Evolutionary conservation across 2,888 invertebrate genomes (phyloP), one percentile per base, ranked within the genome.

Genomic region (Gari tellinella): DNA sequence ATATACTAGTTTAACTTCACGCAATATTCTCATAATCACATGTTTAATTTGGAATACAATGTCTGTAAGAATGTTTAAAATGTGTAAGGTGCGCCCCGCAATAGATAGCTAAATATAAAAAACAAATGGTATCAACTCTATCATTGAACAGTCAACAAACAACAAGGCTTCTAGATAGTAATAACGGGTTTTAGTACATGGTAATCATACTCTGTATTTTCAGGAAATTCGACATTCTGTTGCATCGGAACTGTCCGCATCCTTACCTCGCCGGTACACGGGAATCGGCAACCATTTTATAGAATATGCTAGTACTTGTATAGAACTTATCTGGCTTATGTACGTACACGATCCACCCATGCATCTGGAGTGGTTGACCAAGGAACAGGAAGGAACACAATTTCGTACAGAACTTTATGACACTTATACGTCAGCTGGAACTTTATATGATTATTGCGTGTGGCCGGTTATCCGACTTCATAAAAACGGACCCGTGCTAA

Each of bases 301-400:
- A n/a, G 49, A 56, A 12, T 79, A 74, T 38, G 72, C 79, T 12
- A 66, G 66, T 17, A 68, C 56, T 31, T 74, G 72, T 57, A 74
- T 74, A 56, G 79, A 72, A 45, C 41, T 79, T 4, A 72, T 72
- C 25, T 79, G 79, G 79, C 37, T 79, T n/a, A 79, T 79, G 79
- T 74, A 72, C 55, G 79, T 74, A 5, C 79, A 79, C 25, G 79
- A 79, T 45, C 74, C 79, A 5, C 79, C 74, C 1, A 74, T 79
- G 79, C 65, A 72, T 49, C 68, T 79, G 26, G 79, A 79, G 21
- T 74, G 74, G 74, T 40, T 74, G 37, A 74, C 74, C 1, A 72
- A 68, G 49, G 79, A 74, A 14, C 72, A 79, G 37, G 79, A 79
- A 45, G 74, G 74, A 21, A 31, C 61, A 1, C 0, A 56, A 26